Evolutionary conservation across 2,888 invertebrate genomes (phyloP), one percentile per base, ranked within the genome.

Genomic region (Julus scandinavius): DNA sequence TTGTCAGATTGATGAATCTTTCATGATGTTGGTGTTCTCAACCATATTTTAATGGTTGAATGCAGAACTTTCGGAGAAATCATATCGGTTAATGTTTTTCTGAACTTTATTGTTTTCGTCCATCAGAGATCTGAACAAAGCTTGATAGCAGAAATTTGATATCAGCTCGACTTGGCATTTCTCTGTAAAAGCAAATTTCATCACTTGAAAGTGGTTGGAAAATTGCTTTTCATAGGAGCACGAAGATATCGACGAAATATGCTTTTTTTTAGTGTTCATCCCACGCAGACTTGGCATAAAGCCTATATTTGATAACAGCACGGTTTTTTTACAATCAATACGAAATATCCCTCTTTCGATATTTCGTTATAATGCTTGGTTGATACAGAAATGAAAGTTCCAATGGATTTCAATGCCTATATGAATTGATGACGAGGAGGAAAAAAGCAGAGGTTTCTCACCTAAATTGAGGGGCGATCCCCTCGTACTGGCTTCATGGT

Each of bases 141-240:
- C 72, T 29, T 9, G 20, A 7, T 29, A 45, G 20, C 9, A 20
- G 20, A 29, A 20, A 72, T 7, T 7, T 72, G 6, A 72, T 72
- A 72, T 72, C 63, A 63, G 63, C 63, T 63, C 20, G 3, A 5
- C n/a, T 20, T 20, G 20, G 72, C 72, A 29, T 29, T 29, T 72
- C 29, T 72, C 29, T 72, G 11, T 2, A 29, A 29, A 72, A 9
- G 2, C 72, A 72, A 72, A 72, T 72, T 72, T 72, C 72, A 20
- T 72, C 29, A 5, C 29, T 29, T 5, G 29, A 72, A 72, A 72
- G 29, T 72, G 72, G 29, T 29, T 9, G 72, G 72, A 72, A 72
- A 72, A 72, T 72, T 72, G 72, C 72, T 72, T 72, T 20, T 72
- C 11, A 72, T 72, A 20, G 72, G n/a, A 20, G 7, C 72, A 63